Evolutionary conservation across 2,113 vertebrate species (phyloP).

Genomic region (Orientallactaga bullata): DNA sequence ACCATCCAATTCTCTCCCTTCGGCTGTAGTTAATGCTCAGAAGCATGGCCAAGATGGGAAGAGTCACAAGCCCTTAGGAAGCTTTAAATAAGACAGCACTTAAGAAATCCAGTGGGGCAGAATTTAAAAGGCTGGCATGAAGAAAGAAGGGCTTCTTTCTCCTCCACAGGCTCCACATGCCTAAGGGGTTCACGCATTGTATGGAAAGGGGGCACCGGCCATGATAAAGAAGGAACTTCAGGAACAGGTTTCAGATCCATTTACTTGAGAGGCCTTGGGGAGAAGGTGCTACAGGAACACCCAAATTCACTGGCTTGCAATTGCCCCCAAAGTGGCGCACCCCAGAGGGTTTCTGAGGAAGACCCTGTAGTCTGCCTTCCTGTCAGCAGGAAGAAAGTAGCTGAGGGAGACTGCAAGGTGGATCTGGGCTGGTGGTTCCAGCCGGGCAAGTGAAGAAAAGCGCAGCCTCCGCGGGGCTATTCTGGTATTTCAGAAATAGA

Average conservation of each 20-base stretch:
- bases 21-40: slow-evolving; percentile 19
- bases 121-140: neutral
- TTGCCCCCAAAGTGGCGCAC: neutral
- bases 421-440: neutral
- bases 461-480: neutral
- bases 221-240: neutral
- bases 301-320: neutral
- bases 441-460: neutral
- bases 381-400: neutral
- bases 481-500: neutral
- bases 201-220: neutral
- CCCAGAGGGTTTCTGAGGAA: neutral
- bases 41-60: neutral
- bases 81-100: slow-evolving; percentile 39
- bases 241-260: neutral
- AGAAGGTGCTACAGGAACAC: neutral
- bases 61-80: neutral
- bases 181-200: neutral
- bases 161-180: neutral
- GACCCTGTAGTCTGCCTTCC: neutral
- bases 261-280: neutral
- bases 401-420: neutral
- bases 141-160: slow-evolving; percentile 41
- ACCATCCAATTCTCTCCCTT: neutral
- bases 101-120: neutral